Evolutionary conservation across 2,888 invertebrate species (phyloP).

Genomic region (Conistra vaccinii): DNA sequence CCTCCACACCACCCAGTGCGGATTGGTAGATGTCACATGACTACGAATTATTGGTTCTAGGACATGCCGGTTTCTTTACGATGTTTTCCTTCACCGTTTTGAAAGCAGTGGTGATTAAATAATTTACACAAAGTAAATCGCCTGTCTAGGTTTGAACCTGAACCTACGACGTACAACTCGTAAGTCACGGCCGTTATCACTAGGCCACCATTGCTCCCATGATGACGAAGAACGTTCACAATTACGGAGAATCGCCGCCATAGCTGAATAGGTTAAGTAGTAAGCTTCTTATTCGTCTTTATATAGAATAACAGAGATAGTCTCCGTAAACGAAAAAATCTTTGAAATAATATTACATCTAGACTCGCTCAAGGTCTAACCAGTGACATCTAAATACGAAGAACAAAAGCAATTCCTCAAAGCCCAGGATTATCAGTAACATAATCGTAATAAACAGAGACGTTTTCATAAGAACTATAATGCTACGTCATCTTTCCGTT

Average conservation of each 20-base stretch:
- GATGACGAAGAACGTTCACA: background rate
- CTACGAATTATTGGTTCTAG: no score
- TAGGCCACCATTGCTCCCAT: no score
- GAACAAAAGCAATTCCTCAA: slow-evolving; percentile 40
- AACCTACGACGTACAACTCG: no score
- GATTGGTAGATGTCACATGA: no score
- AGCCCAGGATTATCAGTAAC: slow-evolving; percentile 38
- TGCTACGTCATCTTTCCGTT: slow-evolving; percentile 51
- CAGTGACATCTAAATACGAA: slow-evolving; percentile 33
- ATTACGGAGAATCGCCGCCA: background rate
- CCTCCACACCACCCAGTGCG: no score
- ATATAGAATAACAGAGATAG: background rate
- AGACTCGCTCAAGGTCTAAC: background rate
- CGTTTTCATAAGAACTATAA: slow-evolving; percentile 31
- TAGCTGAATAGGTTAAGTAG: background rate
- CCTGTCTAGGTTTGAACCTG: no score
- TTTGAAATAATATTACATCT: background rate
- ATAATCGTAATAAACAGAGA: slow-evolving; percentile 42
- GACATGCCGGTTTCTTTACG: no score
- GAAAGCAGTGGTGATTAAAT: no score
- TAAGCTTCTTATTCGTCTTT: background rate
- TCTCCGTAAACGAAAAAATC: no score
- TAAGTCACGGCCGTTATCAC: no score
- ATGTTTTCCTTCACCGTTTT: no score
- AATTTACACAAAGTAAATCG: no score